Evolutionary conservation across 2,797 vertebrate species (phyloP).

Genomic region (Pangasius larnaudii): DNA sequence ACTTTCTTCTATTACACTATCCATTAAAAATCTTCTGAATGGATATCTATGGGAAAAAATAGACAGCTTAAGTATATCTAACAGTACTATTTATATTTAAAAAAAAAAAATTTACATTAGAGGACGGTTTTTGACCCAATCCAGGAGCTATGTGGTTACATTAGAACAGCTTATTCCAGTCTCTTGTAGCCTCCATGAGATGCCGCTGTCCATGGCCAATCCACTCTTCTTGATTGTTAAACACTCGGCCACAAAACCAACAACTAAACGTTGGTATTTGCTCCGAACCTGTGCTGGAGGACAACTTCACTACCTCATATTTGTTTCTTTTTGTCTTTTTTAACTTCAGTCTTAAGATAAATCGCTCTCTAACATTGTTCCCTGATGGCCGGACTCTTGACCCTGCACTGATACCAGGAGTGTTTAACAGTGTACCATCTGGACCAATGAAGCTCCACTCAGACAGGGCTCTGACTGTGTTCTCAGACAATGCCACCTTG

Average conservation of each 20-base stretch:
- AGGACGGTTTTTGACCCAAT: constrained; percentile 50
- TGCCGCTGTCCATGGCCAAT: constrained; percentile 96
- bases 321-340: constrained; percentile 95
- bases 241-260: constrained; percentile 97
- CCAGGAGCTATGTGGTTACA: constrained; percentile 49
- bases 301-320: constrained; percentile 89
- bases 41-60: constrained; percentile 58
- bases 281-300: constrained; percentile 77
- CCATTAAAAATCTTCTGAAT: constrained; percentile 52
- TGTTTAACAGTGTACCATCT: constrained; percentile 44
- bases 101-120: constrained; percentile 48
- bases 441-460: constrained; percentile 63
- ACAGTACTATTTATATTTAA: constrained; percentile 32
- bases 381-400: constrained; percentile 74
- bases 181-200: constrained; percentile 97
- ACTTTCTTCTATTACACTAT: constrained; percentile 56
- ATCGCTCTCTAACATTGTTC: constrained; percentile 89
- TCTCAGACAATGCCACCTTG: constrained; percentile 89
- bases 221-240: constrained; percentile 96
- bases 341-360: constrained; percentile 92
- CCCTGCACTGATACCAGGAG: constrained; percentile 36
- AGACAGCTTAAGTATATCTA: constrained; percentile 48
- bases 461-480: constrained; percentile 87
- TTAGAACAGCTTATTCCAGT: constrained; percentile 90
- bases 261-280: constrained; percentile 85